phyloP scores from a whole-genome alignment of 2,797 vertebrate genomes.

The Coreius guichenoti region DNA sequence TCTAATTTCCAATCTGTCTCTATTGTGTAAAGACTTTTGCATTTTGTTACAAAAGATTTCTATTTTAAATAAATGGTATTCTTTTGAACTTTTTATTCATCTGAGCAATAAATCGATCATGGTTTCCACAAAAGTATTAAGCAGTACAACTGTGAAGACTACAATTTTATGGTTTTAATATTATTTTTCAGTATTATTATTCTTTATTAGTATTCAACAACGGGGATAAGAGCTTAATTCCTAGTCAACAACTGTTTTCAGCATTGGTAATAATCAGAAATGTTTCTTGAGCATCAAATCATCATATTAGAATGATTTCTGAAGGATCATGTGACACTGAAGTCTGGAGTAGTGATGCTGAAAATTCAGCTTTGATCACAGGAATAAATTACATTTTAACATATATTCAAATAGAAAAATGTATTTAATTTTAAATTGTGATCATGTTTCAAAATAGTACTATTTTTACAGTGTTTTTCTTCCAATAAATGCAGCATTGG shows the following conservation, averaged over 20 bases:
- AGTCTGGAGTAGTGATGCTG: no score
- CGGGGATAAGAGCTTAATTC: no score
- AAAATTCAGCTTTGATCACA: no score
- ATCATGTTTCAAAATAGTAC: no score
- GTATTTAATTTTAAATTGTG: no score
- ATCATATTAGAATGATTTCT: neutral
- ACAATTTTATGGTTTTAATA: neutral
- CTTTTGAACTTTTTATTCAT: neutral
- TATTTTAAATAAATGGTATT: neutral
- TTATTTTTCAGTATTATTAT: neutral
- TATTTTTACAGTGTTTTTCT: no score
- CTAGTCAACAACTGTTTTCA: neutral
- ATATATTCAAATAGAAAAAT: no score
- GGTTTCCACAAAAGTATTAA: neutral
- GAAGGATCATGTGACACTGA: neutral
- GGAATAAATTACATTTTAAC: no score
- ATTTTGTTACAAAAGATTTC: neutral
- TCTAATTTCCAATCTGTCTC: neutral
- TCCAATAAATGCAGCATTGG: no score
- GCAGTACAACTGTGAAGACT: neutral
- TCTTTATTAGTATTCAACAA: neutral
- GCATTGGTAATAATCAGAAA: neutral
- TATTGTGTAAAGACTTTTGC: neutral
- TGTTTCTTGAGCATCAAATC: neutral
- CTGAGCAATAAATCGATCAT: neutral